Conservation (phyloP, 2,888 invertebrate genomes). For the Pollenia angustigena region DNA sequence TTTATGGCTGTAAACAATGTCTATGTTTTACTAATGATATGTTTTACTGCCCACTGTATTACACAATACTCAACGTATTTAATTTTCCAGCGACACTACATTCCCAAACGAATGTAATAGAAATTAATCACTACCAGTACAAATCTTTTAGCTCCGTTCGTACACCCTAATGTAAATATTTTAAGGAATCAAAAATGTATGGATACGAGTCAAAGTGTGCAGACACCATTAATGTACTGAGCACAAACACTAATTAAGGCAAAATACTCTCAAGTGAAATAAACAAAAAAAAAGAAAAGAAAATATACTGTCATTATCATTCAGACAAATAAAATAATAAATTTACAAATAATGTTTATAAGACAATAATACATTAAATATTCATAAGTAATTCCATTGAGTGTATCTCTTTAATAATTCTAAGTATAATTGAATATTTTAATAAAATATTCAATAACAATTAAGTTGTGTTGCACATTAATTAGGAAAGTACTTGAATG, state of each 20-base stretch:
- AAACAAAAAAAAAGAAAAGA: slow-evolving; percentile 22
- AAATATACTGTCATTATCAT: background rate
- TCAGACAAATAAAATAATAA: slow-evolving; percentile 7
- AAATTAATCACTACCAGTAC: too few species aligned
- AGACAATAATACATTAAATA: background rate
- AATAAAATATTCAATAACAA: slow-evolving; percentile 17
- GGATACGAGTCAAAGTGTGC: background rate
- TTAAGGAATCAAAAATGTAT: background rate
- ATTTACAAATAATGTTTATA: background rate
- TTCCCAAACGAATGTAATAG: too few species aligned
- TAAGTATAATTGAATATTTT: slow-evolving; percentile 15
- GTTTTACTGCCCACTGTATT: too few species aligned
- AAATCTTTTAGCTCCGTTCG: too few species aligned
- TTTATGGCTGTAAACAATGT: too few species aligned
- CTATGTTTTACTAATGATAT: too few species aligned
- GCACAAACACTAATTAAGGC: slow-evolving; percentile 4
- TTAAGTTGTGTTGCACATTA: background rate
- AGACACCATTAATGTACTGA: background rate
- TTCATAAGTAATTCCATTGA: background rate
- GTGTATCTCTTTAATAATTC: background rate
- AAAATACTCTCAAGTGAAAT: slow-evolving; percentile 25
- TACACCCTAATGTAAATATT: too few species aligned
- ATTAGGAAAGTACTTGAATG: background rate
- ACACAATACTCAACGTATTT: too few species aligned
- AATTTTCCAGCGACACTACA: too few species aligned